Conservation (phyloP, 2,797 vertebrate genomes). For the Microctenopoma steveboyesi region DNA sequence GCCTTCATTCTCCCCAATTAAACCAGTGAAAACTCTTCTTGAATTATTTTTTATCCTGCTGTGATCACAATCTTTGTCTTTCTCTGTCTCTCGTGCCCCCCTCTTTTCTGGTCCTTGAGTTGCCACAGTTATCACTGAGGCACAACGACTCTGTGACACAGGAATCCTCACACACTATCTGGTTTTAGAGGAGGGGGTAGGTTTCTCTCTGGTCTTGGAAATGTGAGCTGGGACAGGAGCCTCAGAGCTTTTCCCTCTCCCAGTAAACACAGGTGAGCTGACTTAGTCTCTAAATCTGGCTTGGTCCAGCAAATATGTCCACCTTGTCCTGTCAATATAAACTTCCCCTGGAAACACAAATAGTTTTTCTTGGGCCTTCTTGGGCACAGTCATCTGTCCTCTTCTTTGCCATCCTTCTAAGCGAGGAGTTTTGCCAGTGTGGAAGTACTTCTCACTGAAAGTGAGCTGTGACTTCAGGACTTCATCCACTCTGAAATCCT, state of each 20-base stretch:
- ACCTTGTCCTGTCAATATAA: constrained; percentile 26
- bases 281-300: constrained; percentile 22
- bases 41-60: constrained; percentile 6
- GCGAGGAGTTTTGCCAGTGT: constrained; percentile 6
- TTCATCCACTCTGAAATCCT: constrained; percentile 74
- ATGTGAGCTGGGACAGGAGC: constrained; percentile 15
- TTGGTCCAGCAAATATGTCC: constrained; percentile 27
- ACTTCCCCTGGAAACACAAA: constrained; percentile 20
- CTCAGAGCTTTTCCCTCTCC: constrained; percentile 34
- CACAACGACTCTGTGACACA: constrained; percentile 53
- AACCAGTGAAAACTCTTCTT: constrained; percentile 9
- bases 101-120: constrained; percentile 24
- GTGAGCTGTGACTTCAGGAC: constrained; percentile 54
- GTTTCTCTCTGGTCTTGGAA: constrained; percentile 39
- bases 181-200: constrained; percentile 54
- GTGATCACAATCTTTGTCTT: constrained; percentile 13
- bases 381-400: constrained; percentile 7
- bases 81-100: constrained; percentile 22
- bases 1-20: constrained; percentile 80
- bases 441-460: constrained; percentile 21
- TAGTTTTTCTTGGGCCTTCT: constrained; percentile 19
- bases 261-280: constrained; percentile 47
- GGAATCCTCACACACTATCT: constrained; percentile 69
- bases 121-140: constrained; percentile 58
- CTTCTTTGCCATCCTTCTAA: constrained; percentile 23